These are phyloP conservation scores for Liolophura sinensis DNA, from an alignment of 1,140 invertebrate species.

Conservation along the genomic window DNA sequence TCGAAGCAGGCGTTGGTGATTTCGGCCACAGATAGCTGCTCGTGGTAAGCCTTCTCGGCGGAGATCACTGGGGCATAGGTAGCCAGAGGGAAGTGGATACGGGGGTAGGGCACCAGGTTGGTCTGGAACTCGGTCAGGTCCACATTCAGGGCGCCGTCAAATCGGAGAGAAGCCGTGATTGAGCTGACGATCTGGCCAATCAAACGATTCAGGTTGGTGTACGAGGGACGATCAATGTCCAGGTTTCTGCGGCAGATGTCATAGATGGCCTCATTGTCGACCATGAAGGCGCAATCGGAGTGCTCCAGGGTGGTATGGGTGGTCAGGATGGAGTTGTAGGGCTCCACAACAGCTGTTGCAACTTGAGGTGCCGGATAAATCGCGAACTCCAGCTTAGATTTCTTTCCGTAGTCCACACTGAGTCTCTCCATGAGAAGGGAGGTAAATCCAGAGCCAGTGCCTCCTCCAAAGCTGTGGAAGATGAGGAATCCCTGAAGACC, in stretches of 20 bases:
- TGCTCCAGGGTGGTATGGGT: slow-evolving; percentile 59
- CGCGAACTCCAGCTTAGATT: slow-evolving; percentile 18
- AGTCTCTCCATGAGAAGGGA: slow-evolving; percentile 84
- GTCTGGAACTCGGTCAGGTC: slow-evolving; percentile 83
- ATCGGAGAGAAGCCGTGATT: slow-evolving; percentile 68
- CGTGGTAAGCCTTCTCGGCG: slow-evolving; percentile 53
- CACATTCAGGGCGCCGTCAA: slow-evolving; percentile 79
- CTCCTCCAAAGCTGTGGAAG: slow-evolving; percentile 62
- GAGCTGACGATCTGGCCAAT: slow-evolving; percentile 71
- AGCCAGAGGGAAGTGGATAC: slow-evolving; percentile 42
- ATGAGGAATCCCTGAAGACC: slow-evolving; percentile 30
- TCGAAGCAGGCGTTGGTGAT: slow-evolving; percentile 82
- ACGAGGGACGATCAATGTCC: slow-evolving; percentile 74
- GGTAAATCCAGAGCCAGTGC: slow-evolving; percentile 78
- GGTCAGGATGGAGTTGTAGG: slow-evolving; percentile 57
- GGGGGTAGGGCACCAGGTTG: slow-evolving; percentile 50
- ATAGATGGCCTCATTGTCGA: slow-evolving; percentile 85
- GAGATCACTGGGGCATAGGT: slow-evolving; percentile 39
- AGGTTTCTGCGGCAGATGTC: slow-evolving; percentile 82
- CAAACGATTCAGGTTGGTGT: slow-evolving; percentile 77
- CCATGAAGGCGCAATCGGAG: slow-evolving; percentile 58
- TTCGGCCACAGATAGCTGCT: slow-evolving; percentile 53
- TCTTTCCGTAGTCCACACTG: slow-evolving; percentile 82
- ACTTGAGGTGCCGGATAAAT: slow-evolving; percentile 53
- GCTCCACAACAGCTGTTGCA: slow-evolving; percentile 57